Conservation (phyloP, 2,113 vertebrate species). For the Mobula birostris region DNA sequence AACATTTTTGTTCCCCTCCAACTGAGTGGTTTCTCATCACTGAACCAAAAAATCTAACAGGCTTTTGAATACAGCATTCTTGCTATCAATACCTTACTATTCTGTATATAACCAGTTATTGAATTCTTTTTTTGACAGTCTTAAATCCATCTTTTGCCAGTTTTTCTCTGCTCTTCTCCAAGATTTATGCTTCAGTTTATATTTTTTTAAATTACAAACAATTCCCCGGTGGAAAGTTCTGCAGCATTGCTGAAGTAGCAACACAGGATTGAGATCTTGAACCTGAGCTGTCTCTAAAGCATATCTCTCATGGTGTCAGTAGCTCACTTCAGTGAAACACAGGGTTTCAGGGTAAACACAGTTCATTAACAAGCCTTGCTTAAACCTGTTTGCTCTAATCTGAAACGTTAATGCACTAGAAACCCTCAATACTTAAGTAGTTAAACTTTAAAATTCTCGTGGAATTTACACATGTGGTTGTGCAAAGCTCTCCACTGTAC, state of each 20-base stretch:
- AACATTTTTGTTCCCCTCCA: not conserved
- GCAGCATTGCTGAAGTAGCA: not conserved
- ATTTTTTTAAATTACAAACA: too few species aligned
- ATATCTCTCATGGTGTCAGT: not conserved
- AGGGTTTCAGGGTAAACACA: not conserved
- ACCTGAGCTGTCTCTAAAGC: too few species aligned
- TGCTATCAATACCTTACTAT: not conserved
- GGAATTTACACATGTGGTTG: not conserved
- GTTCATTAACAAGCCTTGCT: not conserved
- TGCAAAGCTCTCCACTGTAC: not conserved
- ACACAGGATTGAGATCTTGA: not conserved
- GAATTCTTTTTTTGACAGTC: not conserved
- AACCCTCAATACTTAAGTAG: not conserved
- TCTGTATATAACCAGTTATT: not conserved
- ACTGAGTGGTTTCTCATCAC: not conserved
- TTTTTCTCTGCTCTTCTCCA: not conserved
- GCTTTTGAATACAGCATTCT: not conserved
- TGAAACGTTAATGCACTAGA: not conserved
- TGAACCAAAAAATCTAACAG: not conserved
- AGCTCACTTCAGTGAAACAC: not conserved
- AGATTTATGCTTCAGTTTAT: not conserved
- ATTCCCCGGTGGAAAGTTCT: not conserved
- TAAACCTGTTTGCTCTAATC: not conserved
- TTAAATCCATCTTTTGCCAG: not conserved
- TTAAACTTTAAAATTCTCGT: not conserved